Conservation (phyloP, 2,888 invertebrate genomes). For the Eristalinus sepulchralis region DNA sequence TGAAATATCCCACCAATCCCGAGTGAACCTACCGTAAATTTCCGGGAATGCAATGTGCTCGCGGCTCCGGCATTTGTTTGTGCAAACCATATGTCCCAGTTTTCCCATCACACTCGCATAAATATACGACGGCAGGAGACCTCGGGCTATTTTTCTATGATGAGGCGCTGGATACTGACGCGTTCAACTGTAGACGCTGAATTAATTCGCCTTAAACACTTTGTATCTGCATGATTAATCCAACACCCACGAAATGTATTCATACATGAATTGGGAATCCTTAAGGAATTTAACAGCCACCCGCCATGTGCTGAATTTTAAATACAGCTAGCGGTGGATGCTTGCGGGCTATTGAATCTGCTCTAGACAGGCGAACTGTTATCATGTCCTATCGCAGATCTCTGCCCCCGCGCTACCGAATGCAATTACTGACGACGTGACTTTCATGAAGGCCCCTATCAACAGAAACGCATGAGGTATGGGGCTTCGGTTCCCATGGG, state of each 20-base stretch:
- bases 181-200: not conserved
- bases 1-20: not conserved
- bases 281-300: not conserved
- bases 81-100: not conserved
- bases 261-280: not conserved
- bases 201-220: not conserved
- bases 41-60: not conserved
- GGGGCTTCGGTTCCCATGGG: not conserved
- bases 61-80: not conserved
- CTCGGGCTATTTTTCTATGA: not conserved
- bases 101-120: not conserved
- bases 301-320: not conserved
- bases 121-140: not conserved
- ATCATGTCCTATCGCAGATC: not conserved
- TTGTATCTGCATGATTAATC: not conserved
- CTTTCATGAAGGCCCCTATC: not conserved
- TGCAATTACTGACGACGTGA: not conserved
- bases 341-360: not conserved
- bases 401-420: not conserved
- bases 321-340: not conserved
- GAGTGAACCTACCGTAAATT: not conserved
- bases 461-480: not conserved
- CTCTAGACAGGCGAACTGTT: not conserved
- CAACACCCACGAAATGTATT: not conserved
- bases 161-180: not conserved